Conservation (phyloP, 2,113 vertebrate species). For the Columbina picui region DNA sequence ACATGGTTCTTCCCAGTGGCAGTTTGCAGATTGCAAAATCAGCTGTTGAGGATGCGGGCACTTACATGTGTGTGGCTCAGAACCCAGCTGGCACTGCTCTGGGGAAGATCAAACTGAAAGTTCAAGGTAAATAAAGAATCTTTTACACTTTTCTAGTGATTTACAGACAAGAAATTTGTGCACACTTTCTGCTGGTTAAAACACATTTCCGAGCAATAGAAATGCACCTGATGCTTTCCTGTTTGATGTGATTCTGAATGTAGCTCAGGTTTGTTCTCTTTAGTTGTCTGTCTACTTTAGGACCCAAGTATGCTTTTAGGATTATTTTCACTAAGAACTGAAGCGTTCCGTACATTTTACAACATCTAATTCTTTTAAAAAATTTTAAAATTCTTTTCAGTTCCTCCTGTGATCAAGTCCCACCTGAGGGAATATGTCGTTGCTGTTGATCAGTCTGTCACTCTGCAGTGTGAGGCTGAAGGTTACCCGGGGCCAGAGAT, state of each 20-base stretch:
- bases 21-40: conserved; percentile 88
- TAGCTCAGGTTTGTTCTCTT: not conserved
- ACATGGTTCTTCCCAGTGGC: conserved; percentile 84
- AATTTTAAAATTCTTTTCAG: conserved; percentile 66
- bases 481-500: conserved; percentile 86
- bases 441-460: conserved; percentile 85
- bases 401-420: conserved; percentile 86
- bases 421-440: conserved; percentile 73
- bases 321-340: not conserved
- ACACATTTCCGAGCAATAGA: not conserved
- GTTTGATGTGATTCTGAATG: not conserved
- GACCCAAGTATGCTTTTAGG: not conserved
- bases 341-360: not conserved
- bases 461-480: conserved; percentile 83
- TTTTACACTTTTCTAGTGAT: not conserved
- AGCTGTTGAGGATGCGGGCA: conserved; percentile 85
- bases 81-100: conserved; percentile 93
- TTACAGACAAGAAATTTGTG: not conserved
- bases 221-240: not conserved
- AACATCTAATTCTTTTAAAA: not conserved
- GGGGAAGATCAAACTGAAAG: conserved; percentile 92
- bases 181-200: not conserved
- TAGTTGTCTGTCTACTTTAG: not conserved
- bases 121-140: conserved; percentile 86
- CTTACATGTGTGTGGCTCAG: conserved; percentile 94